Base-by-base conservation (phyloP, 2,113 vertebrate species). In the Dipodomys merriami region DNA sequence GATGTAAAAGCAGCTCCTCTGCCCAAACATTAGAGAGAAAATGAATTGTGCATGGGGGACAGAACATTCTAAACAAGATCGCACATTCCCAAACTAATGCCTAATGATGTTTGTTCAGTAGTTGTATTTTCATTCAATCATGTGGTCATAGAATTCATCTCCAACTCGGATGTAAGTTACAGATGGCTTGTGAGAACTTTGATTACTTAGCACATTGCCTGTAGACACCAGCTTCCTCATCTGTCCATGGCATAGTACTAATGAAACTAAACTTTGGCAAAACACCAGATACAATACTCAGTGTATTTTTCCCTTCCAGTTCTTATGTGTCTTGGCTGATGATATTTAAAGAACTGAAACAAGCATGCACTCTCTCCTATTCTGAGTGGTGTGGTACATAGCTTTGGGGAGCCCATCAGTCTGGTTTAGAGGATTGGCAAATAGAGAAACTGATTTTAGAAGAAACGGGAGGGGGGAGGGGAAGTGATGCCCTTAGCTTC, bases 21-120 rank as follows among this genome's bases (percentile, higher is more conserved):
- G 11, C 29, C 77, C 65, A 39, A 91, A 29, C 19, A 73, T 15
- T 64, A 65, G 27, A 67, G 60, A 64, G 44, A 46, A 92, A 77
- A 79, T 29, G 19, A 76, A 78, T 25, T n/a, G n/a, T 73, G 16
- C 44, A 71, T 29, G 65, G 74, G 44, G 88, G 33, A 57, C 1
- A 91, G 57, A 86, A 95, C 94, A 67, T 30, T 60, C 15, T 77
- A 35, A 53, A 71, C 29, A 39, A 80, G 12, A 27, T 7, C 35
- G 81, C 89, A 84, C 60, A 79, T 49, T 88, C 76, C n/a, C 86
- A 92, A 81, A 78, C 73, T 25, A 84, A 85, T 68, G 35, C 22
- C 53, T 44, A 88, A 53, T 67, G 64, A 60, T 76, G 30, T 83
- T 93, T 80, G 71, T 57, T 86, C 15, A 60, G 35, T 77, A 77